phyloP scores from a whole-genome alignment of 2,888 invertebrate species.

The Clivina fossor region DNA sequence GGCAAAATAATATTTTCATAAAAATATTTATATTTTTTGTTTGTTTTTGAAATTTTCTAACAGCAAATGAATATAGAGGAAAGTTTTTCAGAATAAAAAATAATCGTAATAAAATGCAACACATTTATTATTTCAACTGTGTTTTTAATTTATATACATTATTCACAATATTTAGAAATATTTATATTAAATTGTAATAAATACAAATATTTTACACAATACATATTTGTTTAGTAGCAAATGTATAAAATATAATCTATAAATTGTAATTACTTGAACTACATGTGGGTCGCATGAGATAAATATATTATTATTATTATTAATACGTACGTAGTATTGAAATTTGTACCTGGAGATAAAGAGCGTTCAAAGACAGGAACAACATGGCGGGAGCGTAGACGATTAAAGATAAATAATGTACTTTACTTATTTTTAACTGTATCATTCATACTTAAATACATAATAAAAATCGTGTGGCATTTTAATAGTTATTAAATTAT shows the following conservation, averaged over 20 bases:
- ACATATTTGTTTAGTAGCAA: slow-evolving; percentile 32
- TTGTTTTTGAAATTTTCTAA: too few relatives aligned
- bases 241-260: slow-evolving; percentile 34
- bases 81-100: neutral
- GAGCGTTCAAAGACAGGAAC: slow-evolving; percentile 14
- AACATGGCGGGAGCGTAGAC: neutral
- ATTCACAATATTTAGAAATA: slow-evolving; percentile 33
- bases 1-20: too few relatives aligned
- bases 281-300: slow-evolving; percentile 24
- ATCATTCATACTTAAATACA: too few relatives aligned
- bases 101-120: slow-evolving; percentile 14
- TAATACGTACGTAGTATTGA: slow-evolving; percentile 3
- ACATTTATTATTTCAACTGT: slow-evolving; percentile 32
- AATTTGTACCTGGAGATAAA: slow-evolving; percentile 24
- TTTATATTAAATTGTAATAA: slow-evolving; percentile 33
- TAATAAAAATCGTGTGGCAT: too few relatives aligned
- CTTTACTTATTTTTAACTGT: too few relatives aligned
- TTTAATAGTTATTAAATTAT: too few relatives aligned
- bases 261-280: slow-evolving; percentile 27
- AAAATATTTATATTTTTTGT: too few relatives aligned
- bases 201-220: slow-evolving; percentile 32
- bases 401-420: neutral
- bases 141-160: slow-evolving; percentile 29
- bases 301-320: too few relatives aligned
- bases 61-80: neutral